These are phyloP conservation scores for Cataglyphis albicans DNA, from an alignment of 2,888 invertebrate genomes.

Conservation along the genomic window DNA sequence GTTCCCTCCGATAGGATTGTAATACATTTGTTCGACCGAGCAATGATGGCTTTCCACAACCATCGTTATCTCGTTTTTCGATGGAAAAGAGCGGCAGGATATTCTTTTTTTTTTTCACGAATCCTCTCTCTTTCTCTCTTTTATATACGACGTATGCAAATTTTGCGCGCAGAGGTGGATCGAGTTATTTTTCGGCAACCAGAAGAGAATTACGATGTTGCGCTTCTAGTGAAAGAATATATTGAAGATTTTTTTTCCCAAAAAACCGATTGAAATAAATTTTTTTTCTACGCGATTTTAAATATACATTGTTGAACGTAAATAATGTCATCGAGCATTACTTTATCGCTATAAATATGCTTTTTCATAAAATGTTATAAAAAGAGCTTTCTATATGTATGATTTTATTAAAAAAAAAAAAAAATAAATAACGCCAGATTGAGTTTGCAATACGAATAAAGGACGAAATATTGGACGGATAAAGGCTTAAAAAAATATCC, in stretches of 20 bases:
- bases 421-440: background rate
- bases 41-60: slow-evolving; percentile 8
- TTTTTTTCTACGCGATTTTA: background rate
- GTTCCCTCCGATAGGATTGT: slow-evolving; percentile 2
- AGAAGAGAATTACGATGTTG: slow-evolving; percentile 29
- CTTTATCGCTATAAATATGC: background rate
- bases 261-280: background rate
- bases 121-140: background rate
- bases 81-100: background rate
- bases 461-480: background rate
- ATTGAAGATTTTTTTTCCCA: background rate
- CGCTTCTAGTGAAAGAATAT: slow-evolving; percentile 6
- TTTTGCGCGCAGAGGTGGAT: background rate
- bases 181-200: slow-evolving; percentile 24
- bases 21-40: slow-evolving; percentile 26
- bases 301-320: background rate
- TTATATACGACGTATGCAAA: slow-evolving; percentile 40
- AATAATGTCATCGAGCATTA: background rate
- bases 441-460: background rate
- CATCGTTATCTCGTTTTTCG: slow-evolving; percentile 33
- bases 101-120: background rate
- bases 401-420: background rate
- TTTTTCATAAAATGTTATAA: background rate
- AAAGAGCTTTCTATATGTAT: background rate
- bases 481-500: background rate